Percentiles rank a stretch among this genome's conserved stretches.
Conservation (phyloP, 1,140 invertebrate genomes). For the Elymnias hypermnestra region DNA sequence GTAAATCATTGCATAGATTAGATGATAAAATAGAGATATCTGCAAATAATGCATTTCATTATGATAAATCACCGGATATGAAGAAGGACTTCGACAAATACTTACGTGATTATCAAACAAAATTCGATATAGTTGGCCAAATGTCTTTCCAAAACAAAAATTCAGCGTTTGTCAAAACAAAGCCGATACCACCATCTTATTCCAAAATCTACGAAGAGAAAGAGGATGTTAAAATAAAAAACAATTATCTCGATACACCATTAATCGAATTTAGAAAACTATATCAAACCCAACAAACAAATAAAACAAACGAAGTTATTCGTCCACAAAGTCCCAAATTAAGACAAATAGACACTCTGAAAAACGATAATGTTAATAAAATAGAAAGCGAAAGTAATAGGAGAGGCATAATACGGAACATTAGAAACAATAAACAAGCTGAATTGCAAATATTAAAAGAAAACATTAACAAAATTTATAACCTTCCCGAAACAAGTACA, state of each 20-base stretch:
- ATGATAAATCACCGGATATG: slow-evolving; percentile 17
- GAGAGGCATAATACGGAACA: not conserved
- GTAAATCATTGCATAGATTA: slow-evolving; percentile 18
- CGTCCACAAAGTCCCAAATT: not conserved
- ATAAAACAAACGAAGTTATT: not conserved
- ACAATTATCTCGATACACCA: slow-evolving; percentile 51
- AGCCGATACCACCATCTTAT: slow-evolving; percentile 33
- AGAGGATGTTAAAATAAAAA: slow-evolving; percentile 7
- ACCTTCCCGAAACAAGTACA: slow-evolving; percentile 8
- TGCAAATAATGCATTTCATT: slow-evolving; percentile 1
- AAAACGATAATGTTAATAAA: not conserved
- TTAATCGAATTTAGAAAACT: slow-evolving; percentile 56
- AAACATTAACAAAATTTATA: slow-evolving; percentile 37
- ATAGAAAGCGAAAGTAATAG: slow-evolving; percentile 1
- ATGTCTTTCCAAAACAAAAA: slow-evolving; percentile 35
- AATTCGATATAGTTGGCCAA: slow-evolving; percentile 26
- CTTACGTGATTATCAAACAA: slow-evolving; percentile 39
- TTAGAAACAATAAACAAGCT: slow-evolving; percentile 15
- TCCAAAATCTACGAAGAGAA: slow-evolving; percentile 15
- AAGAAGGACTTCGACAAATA: slow-evolving; percentile 47
- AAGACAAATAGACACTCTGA: too few relatives aligned
- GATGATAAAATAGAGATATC: slow-evolving; percentile 2
- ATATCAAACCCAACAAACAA: slow-evolving; percentile 27
- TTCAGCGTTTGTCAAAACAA: slow-evolving; percentile 16
- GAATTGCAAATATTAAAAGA: slow-evolving; percentile 41